phyloP scores from a whole-genome alignment of 2,797 vertebrate species.

The Sparus aurata region DNA sequence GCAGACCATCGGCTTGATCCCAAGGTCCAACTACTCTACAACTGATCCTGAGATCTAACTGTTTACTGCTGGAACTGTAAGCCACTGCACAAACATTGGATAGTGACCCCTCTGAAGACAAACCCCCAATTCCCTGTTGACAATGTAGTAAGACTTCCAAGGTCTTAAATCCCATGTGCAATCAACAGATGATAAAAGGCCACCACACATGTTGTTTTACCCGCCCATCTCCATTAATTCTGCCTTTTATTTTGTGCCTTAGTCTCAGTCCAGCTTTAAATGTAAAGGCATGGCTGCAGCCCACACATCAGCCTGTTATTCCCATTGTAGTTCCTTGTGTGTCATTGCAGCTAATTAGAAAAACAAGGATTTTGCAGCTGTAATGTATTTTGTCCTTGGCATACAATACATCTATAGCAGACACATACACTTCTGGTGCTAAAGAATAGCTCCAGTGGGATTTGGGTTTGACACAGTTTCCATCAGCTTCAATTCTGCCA shows the following conservation, averaged over 20 bases:
- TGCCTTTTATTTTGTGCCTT: slow-evolving; percentile 5
- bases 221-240: slow-evolving; percentile 9
- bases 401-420: slow-evolving; percentile 5
- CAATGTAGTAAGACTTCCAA: slow-evolving; percentile 28
- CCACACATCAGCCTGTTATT: neutral
- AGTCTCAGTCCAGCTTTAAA: slow-evolving; percentile 23
- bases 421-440: neutral
- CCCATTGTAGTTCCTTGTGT: slow-evolving; percentile 5
- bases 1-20: slow-evolving; percentile 61
- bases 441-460: slow-evolving; percentile 9
- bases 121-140: slow-evolving; percentile 27
- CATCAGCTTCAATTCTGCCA: slow-evolving; percentile 10
- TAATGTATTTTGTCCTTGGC: slow-evolving; percentile 5
- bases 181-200: slow-evolving; percentile 49
- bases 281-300: neutral
- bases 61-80: slow-evolving; percentile 48
- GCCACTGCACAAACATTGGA: slow-evolving; percentile 25
- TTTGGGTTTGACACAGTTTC: slow-evolving; percentile 27
- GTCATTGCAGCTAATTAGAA: neutral
- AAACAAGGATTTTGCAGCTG: slow-evolving; percentile 5
- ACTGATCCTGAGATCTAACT: slow-evolving; percentile 55
- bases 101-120: slow-evolving; percentile 34
- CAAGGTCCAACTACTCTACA: slow-evolving; percentile 46
- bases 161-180: slow-evolving; percentile 15
- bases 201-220: slow-evolving; percentile 14